A percentile compares a stretch with the other conserved stretches of the same genome.
These are phyloP conservation scores for Malaclemys terrapin DNA, from an alignment of 2,113 vertebrate genomes.

Conservation along the genomic window DNA sequence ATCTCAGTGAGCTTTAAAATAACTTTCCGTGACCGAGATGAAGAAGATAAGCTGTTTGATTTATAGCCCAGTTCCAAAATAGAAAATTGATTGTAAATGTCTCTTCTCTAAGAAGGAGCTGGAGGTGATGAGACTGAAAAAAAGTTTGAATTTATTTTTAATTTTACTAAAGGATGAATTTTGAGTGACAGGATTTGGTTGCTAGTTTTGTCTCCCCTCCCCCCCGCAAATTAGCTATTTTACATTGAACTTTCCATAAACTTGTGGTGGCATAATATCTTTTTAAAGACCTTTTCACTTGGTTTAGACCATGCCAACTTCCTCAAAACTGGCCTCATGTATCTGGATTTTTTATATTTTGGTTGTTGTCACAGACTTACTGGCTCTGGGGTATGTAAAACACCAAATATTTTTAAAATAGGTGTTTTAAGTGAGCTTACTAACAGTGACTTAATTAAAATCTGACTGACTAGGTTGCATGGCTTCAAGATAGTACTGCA, in stretches of 20 bases:
- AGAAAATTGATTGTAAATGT: background rate
- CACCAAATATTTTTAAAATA: background rate
- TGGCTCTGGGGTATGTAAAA: background rate
- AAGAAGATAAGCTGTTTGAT: background rate
- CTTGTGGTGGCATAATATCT: rapidly evolving
- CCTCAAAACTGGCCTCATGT: background rate
- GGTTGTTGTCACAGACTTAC: background rate
- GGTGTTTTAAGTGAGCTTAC: background rate
- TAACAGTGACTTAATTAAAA: background rate
- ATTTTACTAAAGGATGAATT: background rate
- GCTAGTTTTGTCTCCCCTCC: background rate
- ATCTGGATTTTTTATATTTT: background rate
- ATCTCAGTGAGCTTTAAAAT: background rate
- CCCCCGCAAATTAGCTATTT: background rate
- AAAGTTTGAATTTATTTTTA: background rate
- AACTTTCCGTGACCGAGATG: too few relatives aligned
- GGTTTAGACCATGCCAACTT: background rate
- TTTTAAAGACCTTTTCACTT: background rate
- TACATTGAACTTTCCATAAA: background rate
- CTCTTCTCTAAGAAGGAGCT: background rate
- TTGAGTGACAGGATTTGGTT: background rate
- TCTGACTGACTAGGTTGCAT: too few relatives aligned
- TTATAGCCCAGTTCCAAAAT: background rate
- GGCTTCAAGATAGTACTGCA: background rate
- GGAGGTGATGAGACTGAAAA: background rate